These are phyloP conservation scores for Chrysemys picta DNA, from an alignment of 2,113 vertebrate species.

Conservation along the genomic window DNA sequence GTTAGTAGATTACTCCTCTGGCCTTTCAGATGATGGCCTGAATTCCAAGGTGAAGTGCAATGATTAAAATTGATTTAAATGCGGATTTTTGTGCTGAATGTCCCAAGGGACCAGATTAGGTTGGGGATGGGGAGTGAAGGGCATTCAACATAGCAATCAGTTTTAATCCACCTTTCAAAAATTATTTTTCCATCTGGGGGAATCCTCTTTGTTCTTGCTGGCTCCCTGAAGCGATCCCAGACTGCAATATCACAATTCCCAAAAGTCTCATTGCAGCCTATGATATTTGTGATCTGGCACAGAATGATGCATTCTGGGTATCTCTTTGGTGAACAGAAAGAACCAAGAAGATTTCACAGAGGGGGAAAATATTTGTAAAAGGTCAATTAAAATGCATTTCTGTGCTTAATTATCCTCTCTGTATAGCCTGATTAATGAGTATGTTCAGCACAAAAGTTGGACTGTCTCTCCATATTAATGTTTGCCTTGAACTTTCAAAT, in stretches of 20 bases:
- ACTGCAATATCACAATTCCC: fast-evolving
- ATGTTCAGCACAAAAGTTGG: background rate
- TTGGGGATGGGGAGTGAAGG: background rate
- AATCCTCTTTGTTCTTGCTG: background rate
- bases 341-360: background rate
- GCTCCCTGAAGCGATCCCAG: fast-evolving
- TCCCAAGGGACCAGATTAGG: background rate
- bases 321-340: background rate
- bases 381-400: slow-evolving; percentile 30
- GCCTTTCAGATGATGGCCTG: background rate
- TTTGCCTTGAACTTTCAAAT: background rate
- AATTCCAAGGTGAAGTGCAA: background rate
- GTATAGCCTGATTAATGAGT: background rate
- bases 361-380: slow-evolving; percentile 18
- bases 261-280: background rate
- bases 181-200: background rate
- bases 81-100: background rate
- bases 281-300: background rate
- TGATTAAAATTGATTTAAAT: background rate
- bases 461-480: slow-evolving; percentile 47
- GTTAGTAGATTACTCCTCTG: background rate
- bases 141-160: fast-evolving
- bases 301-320: background rate
- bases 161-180: background rate
- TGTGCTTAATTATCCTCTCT: slow-evolving; percentile 12